Percentiles rank a stretch among this genome's conserved stretches.
Conservation (phyloP, 2,797 vertebrate genomes). For the Steatocranus sp. region DNA sequence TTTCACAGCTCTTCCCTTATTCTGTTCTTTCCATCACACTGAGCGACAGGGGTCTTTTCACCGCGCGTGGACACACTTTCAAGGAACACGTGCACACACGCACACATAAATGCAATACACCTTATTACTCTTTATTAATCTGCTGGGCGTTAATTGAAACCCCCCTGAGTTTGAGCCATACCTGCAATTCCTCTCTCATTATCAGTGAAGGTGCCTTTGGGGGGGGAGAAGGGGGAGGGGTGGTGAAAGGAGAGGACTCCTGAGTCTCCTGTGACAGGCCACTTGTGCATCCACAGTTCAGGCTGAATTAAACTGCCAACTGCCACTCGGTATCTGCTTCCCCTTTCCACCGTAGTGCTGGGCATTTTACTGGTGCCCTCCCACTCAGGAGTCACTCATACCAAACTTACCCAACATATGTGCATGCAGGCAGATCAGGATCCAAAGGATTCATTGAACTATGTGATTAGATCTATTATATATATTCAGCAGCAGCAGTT, state of each 20-base stretch:
- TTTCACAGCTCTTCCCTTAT: constrained; percentile 34
- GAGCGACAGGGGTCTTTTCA: constrained; percentile 56
- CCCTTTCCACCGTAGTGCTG: background rate
- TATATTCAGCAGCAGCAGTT: background rate
- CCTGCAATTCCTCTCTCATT: constrained; percentile 79
- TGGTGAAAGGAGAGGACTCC: constrained; percentile 14
- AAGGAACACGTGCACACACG: background rate
- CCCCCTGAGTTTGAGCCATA: constrained; percentile 70
- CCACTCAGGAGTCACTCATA: background rate
- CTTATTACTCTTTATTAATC: constrained; percentile 85
- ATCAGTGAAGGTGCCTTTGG: constrained; percentile 84
- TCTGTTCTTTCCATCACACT: constrained; percentile 43
- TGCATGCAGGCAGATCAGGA: background rate
- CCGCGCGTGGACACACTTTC: background rate
- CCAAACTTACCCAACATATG: background rate
- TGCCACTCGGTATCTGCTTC: constrained; percentile 7
- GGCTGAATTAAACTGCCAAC: constrained; percentile 38
- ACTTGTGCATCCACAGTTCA: constrained; percentile 33
- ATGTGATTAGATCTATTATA: background rate
- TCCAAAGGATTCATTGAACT: background rate
- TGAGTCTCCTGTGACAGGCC: constrained; percentile 43
- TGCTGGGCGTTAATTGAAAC: constrained; percentile 84
- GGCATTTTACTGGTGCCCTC: background rate
- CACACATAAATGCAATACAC: constrained; percentile 43
- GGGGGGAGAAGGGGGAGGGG: constrained; percentile 36